Evolutionary conservation across 2,888 invertebrate genomes (phyloP).

Genomic region (Acrobasis suavella): DNA sequence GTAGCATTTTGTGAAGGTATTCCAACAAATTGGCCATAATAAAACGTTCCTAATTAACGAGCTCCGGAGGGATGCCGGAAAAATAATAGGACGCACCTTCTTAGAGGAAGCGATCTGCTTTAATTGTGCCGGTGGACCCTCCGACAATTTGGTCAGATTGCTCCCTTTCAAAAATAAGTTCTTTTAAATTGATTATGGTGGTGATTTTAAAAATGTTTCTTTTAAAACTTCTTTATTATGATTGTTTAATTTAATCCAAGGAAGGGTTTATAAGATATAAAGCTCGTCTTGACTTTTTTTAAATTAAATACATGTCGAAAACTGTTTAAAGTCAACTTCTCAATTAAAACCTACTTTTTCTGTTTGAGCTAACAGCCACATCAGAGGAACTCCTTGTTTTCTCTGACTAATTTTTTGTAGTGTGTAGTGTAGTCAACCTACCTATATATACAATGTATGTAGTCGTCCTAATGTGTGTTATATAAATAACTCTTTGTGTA

Average conservation of each 20-base stretch:
- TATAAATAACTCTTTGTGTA: no score
- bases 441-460: no score
- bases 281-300: no score
- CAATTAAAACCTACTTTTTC: no score
- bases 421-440: no score
- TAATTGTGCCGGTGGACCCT: conserved; percentile 52
- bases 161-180: conserved; percentile 28
- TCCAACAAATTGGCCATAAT: conserved; percentile 76
- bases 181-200: conserved; percentile 13
- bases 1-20: conserved; percentile 41
- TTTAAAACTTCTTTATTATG: neutral
- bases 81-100: conserved; percentile 76
- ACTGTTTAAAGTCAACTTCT: no score
- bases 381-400: no score
- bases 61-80: conserved; percentile 44
- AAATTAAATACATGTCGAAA: no score
- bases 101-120: conserved; percentile 69
- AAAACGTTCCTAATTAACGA: conserved; percentile 78
- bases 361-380: no score
- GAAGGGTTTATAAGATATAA: neutral
- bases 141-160: conserved; percentile 29
- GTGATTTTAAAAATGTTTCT: neutral
- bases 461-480: no score
- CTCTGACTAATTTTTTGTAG: no score
- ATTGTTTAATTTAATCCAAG: neutral